Evolutionary conservation across 2,888 invertebrate species (phyloP), one percentile per base, ranked within the genome.

Genomic region (Lepeophtheirus nordmannii): DNA sequence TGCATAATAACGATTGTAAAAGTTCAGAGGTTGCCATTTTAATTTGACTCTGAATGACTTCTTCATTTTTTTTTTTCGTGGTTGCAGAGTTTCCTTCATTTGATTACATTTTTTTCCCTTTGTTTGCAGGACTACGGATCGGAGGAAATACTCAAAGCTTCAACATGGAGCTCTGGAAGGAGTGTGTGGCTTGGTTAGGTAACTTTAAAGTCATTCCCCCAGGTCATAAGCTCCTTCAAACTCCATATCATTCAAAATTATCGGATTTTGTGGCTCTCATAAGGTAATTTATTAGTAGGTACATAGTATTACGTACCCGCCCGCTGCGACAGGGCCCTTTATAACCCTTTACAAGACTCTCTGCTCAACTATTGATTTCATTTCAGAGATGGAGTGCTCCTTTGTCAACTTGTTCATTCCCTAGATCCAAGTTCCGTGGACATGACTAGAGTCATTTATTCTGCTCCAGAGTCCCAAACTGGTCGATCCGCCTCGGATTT

Each of bases 361-460:
- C n/a, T n/a, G 46, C 41, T 17, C 20, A 11, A n/a, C 56, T 20
- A 53, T 63, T 30, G 30, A 12, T 37, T 63, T 23, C 53, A 46
- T 17, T 58, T 58, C 30, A 61, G 66, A 10, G 59, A 66, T 60
- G 66, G 66, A 12, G 66, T 66, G 12, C 37, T 66, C 12, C 41
- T 66, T 8, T 66, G 66, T 46, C 66, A 66, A 60, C 20, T 60
- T 22, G 66, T 59, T 1, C 59, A 66, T 60, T 59, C 66, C 11
- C 58, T 66, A 46, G 66, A 66, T 37, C 66, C 66, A n/a, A 53
- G 20, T 22, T 58, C 58, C 2, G 40, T 66, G 12, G 66, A 66
- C 8, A 58, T 66, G 46, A 60, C 59, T n/a, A 46, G 38, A 23
- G 63, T 63, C 10, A 46, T 62, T 10, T 62, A 39, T 17, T 30